These are phyloP conservation scores for Caenorhabditis tropicalis DNA, from an alignment of 1,140 invertebrate species.

Conservation along the genomic window DNA sequence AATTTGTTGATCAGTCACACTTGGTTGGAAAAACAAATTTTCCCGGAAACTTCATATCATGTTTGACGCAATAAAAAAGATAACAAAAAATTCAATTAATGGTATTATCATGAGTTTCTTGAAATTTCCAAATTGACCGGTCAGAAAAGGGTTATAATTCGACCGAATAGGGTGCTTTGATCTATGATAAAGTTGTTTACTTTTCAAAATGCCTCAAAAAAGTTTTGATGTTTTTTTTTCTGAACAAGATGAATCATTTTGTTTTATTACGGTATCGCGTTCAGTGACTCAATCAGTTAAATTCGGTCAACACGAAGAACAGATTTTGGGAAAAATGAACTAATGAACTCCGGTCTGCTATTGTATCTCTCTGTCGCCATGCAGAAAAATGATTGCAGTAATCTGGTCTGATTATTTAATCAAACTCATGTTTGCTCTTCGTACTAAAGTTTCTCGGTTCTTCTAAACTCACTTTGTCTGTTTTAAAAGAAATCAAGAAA, in stretches of 20 bases:
- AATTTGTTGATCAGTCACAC: background rate
- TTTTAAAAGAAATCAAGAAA: background rate
- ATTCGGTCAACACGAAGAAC: too few species aligned
- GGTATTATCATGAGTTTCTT: background rate
- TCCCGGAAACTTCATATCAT: background rate
- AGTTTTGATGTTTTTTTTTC: background rate
- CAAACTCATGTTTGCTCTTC: constrained; percentile 21
- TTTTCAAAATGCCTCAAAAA: background rate
- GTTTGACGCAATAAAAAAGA: background rate
- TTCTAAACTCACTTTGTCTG: background rate
- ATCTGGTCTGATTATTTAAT: background rate
- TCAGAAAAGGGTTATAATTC: background rate
- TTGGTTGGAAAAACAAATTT: background rate
- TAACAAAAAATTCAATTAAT: background rate
- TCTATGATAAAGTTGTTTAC: background rate
- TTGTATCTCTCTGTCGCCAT: background rate
- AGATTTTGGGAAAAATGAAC: too few species aligned
- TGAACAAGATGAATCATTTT: background rate
- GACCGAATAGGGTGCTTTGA: background rate
- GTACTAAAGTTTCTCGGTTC: background rate
- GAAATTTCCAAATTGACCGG: background rate
- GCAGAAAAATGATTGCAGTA: background rate
- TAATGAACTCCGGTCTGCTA: background rate
- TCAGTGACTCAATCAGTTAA: background rate
- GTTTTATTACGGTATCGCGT: background rate